phyloP scores from a whole-genome alignment of 2,888 invertebrate species.

The Herminia tarsipennalis region DNA sequence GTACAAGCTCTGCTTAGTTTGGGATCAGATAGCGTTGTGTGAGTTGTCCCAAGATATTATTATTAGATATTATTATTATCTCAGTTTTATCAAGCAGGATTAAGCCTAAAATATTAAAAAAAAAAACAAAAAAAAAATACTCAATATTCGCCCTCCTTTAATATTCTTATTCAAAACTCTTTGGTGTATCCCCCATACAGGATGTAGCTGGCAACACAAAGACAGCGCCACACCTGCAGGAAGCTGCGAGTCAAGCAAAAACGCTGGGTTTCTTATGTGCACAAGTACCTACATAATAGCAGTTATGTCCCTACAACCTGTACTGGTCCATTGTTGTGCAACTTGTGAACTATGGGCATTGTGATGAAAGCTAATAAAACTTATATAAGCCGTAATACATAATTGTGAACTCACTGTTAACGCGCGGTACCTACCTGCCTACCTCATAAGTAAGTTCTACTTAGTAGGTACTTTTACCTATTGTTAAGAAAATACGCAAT shows the following conservation, averaged over 20 bases:
- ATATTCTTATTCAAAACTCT: background rate
- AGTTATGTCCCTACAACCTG: conserved; percentile 11
- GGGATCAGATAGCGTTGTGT: no score
- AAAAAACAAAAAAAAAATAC: background rate
- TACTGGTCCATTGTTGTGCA: conserved; percentile 3
- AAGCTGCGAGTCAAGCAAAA: conserved; percentile 3
- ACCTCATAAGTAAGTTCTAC: no score
- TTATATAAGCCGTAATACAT: background rate
- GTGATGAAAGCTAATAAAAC: background rate
- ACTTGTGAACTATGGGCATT: background rate
- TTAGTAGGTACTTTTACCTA: no score
- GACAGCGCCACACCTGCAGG: conserved; percentile 15
- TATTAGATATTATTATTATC: no score
- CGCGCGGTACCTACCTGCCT: no score
- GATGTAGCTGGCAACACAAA: conserved; percentile 6
- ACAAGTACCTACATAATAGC: conserved; percentile 6
- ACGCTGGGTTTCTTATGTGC: conserved; percentile 3
- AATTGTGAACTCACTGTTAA: no score
- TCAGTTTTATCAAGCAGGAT: no score
- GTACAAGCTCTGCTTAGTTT: no score
- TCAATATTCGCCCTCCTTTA: background rate
- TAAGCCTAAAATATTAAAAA: no score
- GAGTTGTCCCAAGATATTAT: no score
- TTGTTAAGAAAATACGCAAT: no score
- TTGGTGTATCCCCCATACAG: conserved; percentile 4